These are phyloP conservation scores for Mustelus asterias DNA, from an alignment of 2,113 vertebrate genomes.

Conservation along the genomic window DNA sequence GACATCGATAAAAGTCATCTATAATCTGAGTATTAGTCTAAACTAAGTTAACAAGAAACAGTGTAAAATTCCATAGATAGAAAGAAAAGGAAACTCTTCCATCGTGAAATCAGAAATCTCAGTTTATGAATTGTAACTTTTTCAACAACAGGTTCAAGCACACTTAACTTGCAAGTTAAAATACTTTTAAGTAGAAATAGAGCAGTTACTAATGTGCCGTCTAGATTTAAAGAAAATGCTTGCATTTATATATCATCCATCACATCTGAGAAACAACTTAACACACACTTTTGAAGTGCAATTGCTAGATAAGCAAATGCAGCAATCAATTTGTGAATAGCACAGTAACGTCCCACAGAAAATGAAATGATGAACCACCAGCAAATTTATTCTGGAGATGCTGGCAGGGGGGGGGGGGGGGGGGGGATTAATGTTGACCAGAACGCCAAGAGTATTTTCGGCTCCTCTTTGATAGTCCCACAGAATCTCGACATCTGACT, in stretches of 20 bases:
- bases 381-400: background rate
- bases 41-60: background rate
- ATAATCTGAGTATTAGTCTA: background rate
- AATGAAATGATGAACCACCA: background rate
- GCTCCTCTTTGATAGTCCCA: background rate
- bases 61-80: background rate
- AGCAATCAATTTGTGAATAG: background rate
- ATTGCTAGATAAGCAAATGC: background rate
- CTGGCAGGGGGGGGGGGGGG: background rate
- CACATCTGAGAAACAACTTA: background rate
- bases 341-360: background rate
- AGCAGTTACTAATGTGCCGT: no score
- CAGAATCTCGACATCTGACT: background rate
- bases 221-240: background rate
- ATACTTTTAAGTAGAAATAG: no score
- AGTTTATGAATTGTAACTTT: background rate
- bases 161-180: no score
- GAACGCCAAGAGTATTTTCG: no score
- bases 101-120: background rate
- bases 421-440: background rate
- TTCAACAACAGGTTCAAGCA: no score
- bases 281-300: background rate
- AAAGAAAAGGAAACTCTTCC: background rate
- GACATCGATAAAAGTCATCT: background rate
- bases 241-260: background rate